Percentiles rank a stretch among this genome's conserved stretches.
These are phyloP conservation scores for Scolopax bukidnonensis DNA, from an alignment of 2,797 vertebrate species.

Conservation along the genomic window DNA sequence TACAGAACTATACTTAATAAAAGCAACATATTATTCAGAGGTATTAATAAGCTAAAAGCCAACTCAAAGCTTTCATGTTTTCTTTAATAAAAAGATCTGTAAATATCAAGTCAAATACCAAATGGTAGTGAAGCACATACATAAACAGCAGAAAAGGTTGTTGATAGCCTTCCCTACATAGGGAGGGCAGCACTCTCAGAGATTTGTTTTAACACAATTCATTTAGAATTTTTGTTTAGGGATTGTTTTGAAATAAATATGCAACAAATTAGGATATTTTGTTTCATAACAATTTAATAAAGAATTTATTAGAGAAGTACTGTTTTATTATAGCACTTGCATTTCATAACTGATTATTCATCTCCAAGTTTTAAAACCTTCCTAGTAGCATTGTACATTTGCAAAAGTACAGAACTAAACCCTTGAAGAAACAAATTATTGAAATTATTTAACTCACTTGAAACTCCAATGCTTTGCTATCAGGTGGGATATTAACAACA, in stretches of 20 bases:
- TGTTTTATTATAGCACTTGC: not conserved
- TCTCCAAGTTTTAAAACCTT: not conserved
- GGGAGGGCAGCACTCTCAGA: not conserved
- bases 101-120: not conserved
- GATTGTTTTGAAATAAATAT: not conserved
- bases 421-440: not conserved
- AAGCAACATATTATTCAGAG: not conserved
- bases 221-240: not conserved
- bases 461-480: conserved; percentile 67
- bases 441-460: conserved; percentile 76
- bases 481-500: conserved; percentile 79
- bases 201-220: not conserved
- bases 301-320: not conserved
- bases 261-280: not conserved
- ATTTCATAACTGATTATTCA: not conserved
- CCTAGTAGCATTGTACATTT: not conserved
- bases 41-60: not conserved
- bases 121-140: not conserved
- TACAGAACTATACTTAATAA: not conserved
- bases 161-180: not conserved
- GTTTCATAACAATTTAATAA: not conserved
- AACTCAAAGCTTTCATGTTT: not conserved
- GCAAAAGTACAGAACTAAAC: conserved; percentile 29
- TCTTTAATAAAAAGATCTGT: not conserved
- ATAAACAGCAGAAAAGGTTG: not conserved